A percentile compares a stretch with the other conserved stretches of the same genome.
Conservation (phyloP, 1,140 invertebrate species). For the Heliconius eleuchia region DNA sequence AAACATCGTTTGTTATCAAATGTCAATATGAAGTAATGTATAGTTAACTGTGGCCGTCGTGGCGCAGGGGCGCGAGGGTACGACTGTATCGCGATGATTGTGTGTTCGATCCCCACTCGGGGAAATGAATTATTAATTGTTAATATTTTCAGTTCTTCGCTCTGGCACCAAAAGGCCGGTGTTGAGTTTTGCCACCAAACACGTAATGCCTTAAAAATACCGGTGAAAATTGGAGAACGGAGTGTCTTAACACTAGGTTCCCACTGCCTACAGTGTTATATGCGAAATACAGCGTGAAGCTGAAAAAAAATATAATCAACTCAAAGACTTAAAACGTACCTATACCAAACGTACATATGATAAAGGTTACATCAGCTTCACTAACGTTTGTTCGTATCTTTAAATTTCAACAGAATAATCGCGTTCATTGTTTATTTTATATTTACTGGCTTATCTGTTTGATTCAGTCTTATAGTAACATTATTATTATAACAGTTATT, state of each 20-base stretch:
- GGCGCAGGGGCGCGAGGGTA: no score
- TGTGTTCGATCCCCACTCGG: no score
- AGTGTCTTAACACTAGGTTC: no score
- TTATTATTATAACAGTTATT: background rate
- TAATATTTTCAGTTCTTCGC: no score
- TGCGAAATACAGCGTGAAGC: no score
- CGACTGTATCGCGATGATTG: no score
- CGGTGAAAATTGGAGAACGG: no score
- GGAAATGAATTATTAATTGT: no score
- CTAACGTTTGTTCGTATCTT: background rate
- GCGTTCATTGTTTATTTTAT: background rate
- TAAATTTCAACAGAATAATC: constrained; percentile 4
- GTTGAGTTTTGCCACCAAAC: no score
- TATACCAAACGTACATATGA: background rate
- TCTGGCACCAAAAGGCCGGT: no score
- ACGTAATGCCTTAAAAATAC: no score
- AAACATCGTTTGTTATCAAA: constrained; percentile 70
- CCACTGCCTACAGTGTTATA: no score
- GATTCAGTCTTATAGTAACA: background rate
- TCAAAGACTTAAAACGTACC: background rate
- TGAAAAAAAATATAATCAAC: background rate
- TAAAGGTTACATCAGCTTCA: constrained; percentile 2
- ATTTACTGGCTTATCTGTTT: background rate
- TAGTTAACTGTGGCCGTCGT: background rate
- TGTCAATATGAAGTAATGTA: constrained; percentile 23